Conservation (phyloP, 2,113 vertebrate species). For the Etheostoma spectabile region DNA sequence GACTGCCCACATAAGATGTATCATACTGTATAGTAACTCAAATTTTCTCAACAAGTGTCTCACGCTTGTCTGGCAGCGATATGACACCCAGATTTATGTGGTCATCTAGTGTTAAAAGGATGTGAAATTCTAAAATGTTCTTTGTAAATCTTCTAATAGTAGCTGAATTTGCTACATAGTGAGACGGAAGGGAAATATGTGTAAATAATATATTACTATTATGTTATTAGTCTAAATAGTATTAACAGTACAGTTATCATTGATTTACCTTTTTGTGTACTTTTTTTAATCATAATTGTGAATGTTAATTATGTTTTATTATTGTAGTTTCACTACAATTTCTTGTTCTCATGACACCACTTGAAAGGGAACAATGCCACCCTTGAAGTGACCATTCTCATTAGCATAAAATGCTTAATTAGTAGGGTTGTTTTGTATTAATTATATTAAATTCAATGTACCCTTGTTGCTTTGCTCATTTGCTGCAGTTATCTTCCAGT, state of each 20-base stretch:
- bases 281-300: neutral
- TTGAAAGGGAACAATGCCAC: conserved; percentile 1
- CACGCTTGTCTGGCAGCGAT: neutral
- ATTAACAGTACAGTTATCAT: neutral
- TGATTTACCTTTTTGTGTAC: neutral
- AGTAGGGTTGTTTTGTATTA: conserved; percentile 17
- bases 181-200: neutral
- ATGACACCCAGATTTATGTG: neutral
- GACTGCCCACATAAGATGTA: neutral
- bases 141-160: neutral
- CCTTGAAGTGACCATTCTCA: neutral
- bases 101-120: conserved; percentile 11
- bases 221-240: neutral
- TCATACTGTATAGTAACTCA: neutral
- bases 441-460: conserved; percentile 17
- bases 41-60: neutral
- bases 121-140: conserved; percentile 1
- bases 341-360: neutral
- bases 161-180: neutral
- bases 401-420: conserved; percentile 25
- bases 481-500: neutral
- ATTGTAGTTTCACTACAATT: neutral
- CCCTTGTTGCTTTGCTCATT: conserved; percentile 11
- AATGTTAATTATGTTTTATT: neutral
- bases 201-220: neutral